phyloP scores from a whole-genome alignment of 2,113 vertebrate species.

The Gymnobelideus leadbeateri region DNA sequence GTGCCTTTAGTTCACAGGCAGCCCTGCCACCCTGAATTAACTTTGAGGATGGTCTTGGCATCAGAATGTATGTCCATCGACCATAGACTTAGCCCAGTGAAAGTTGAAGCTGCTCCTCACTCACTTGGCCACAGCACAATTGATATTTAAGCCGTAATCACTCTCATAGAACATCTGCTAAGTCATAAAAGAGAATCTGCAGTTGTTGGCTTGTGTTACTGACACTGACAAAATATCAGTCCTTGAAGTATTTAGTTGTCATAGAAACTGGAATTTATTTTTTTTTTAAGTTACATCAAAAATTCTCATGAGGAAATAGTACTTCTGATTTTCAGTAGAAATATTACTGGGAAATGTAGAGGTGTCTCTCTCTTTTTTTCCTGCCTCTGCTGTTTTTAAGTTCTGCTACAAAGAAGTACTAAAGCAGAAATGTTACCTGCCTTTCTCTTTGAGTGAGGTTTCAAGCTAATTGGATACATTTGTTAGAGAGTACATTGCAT shows the following conservation, averaged over 20 bases:
- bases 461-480: constrained; percentile 14
- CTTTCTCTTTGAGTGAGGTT: constrained; percentile 32
- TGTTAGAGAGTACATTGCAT: background rate
- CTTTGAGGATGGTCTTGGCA: background rate
- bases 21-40: background rate
- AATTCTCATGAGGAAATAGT: background rate
- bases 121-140: background rate
- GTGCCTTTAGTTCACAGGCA: background rate
- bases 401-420: background rate
- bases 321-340: background rate
- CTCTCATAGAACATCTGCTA: background rate
- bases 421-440: background rate
- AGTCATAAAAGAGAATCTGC: background rate
- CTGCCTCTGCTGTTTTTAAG: background rate
- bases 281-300: background rate
- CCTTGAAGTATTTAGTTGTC: background rate
- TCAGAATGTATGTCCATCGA: background rate
- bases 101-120: background rate
- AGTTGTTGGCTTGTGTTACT: background rate
- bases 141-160: background rate
- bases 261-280: background rate
- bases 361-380: too few species aligned
- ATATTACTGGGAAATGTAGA: background rate
- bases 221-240: background rate
- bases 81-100: background rate